A percentile compares a stretch with the other conserved stretches of the same genome.
Conservation (phyloP, 2,113 vertebrate genomes). For the Coracopsis vasa region DNA sequence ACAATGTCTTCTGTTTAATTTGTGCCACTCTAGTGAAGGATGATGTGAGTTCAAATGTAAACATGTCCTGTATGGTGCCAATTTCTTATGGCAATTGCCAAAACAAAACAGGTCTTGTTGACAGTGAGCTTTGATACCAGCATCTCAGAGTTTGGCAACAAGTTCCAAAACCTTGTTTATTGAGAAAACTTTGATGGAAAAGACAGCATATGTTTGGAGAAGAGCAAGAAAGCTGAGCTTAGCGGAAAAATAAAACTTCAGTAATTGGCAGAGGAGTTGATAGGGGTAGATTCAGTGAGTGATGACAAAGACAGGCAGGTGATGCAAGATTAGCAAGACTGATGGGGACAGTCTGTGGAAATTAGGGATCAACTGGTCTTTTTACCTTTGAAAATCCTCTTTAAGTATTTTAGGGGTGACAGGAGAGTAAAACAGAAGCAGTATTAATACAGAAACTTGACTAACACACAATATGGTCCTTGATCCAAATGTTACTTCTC, state of each 20-base stretch:
- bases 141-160: neutral
- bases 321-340: neutral
- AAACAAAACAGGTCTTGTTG: neutral
- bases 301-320: neutral
- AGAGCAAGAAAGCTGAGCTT: neutral
- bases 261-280: neutral
- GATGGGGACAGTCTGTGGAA: neutral
- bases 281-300: neutral
- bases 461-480: neutral
- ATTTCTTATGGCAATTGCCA: neutral
- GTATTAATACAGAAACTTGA: neutral
- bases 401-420: neutral
- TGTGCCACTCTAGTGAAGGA: neutral
- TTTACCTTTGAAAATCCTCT: neutral
- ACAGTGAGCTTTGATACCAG: neutral
- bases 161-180: neutral
- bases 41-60: neutral
- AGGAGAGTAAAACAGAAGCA: neutral
- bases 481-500: neutral
- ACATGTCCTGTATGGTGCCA: neutral
- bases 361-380: neutral
- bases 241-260: neutral
- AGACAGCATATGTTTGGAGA: neutral
- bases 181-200: neutral
- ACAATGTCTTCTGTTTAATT: neutral